Evolutionary conservation across 2,113 vertebrate species (phyloP).

Genomic region (Phyllostomus hastatus): DNA sequence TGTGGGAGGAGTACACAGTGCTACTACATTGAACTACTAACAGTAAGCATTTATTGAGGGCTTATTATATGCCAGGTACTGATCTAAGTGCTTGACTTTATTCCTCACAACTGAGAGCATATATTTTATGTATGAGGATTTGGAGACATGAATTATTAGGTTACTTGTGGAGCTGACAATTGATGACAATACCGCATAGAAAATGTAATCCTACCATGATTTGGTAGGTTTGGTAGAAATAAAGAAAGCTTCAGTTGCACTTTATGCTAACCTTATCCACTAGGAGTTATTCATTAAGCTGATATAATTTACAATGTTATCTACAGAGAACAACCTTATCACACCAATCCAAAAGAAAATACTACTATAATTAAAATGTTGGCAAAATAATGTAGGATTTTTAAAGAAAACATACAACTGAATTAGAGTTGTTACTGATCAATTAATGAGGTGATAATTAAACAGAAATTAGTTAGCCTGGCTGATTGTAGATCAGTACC

Average conservation of each 20-base stretch:
- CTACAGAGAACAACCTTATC: slow-evolving; percentile 56
- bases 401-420: slow-evolving; percentile 18
- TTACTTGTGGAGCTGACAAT: neutral
- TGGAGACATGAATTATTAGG: neutral
- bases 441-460: slow-evolving; percentile 69
- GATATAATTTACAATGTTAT: slow-evolving; percentile 51
- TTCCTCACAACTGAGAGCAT: neutral
- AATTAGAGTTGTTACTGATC: slow-evolving; percentile 55
- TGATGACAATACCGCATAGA: neutral
- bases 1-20: slow-evolving; percentile 49
- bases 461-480: slow-evolving; percentile 56
- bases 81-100: neutral
- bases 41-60: neutral
- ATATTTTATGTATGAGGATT: neutral
- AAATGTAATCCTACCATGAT: neutral
- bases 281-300: slow-evolving; percentile 23
- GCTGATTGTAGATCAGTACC: slow-evolving; percentile 25
- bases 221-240: neutral
- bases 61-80: neutral
- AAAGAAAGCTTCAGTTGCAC: neutral
- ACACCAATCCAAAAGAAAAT: slow-evolving; percentile 27
- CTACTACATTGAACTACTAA: slow-evolving; percentile 6
- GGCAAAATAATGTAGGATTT: slow-evolving; percentile 1
- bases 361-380: slow-evolving; percentile 55
- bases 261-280: slow-evolving; percentile 15